Base-by-base conservation (phyloP, 2,797 vertebrate species). In the Chromis chromis region DNA sequence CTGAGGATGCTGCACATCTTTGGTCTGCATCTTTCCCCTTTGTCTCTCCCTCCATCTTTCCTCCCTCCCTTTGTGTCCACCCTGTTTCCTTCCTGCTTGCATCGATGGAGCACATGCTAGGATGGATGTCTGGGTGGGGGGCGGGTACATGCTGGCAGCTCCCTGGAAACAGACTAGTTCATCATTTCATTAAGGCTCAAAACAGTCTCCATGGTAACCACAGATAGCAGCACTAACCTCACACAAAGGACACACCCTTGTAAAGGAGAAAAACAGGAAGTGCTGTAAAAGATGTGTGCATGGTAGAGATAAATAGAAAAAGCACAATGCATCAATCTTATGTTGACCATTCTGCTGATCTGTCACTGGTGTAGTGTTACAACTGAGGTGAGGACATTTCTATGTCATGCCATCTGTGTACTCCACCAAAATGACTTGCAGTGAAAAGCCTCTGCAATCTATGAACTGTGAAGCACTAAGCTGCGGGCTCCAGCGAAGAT, bases 221-320 rank as follows among this genome's bases (percentile, higher is more conserved):
- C 4, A 53, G 82, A 91, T 42, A 75, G 85, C 80, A 88, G 89
- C 71, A 55, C 84, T 81, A 88, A 80, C 86, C 75, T 84, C 46
- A 49, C 65, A 91, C 88, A 91, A 89, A 90, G 87, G 88, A 91
- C 91, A 92, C 91, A 60, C 92, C 92, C 89, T 88, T 83, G 85
- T 76, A 50, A 64, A 79, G 76, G 78, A 87, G 76, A 82, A 88
- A 87, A 91, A 93, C 90, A 85, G 89, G 89, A 92, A 93, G 82
- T 90, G 76, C 58, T 63, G 31, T 17, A 80, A 39, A 22, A 65
- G 48, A 70, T 9, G 4, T 17, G 33, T 61, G 52, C 16, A 25
- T 40, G 31, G 55, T 10, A 25, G n/a, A 22, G 13, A 64, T n/a
- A 66, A 17, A 59, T 6, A 14, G 6, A 70, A 3, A 48, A 27